A percentile compares a stretch with the other conserved stretches of the same genome.
These are phyloP conservation scores for Sclerodermus sp. DNA, from an alignment of 2,888 invertebrate species.

Conservation along the genomic window DNA sequence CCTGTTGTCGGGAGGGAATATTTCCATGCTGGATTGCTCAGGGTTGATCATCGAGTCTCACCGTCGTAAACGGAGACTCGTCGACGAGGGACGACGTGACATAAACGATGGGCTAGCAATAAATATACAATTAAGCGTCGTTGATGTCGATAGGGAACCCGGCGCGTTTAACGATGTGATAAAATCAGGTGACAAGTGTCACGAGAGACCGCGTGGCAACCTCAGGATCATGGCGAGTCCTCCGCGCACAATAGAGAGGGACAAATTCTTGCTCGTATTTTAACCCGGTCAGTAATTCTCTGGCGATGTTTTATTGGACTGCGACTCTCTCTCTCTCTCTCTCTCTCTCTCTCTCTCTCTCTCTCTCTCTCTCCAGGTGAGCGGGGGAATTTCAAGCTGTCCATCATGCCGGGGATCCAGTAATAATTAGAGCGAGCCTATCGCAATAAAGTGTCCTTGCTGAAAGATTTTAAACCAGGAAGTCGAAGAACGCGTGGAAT, in stretches of 20 bases:
- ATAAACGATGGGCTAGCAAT: constrained; percentile 31
- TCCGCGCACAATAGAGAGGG: constrained; percentile 39
- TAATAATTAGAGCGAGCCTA: constrained; percentile 20
- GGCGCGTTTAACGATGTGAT: constrained; percentile 48
- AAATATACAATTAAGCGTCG: constrained; percentile 48
- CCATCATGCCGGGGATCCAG: background rate
- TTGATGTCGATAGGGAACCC: constrained; percentile 38
- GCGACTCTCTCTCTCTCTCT: no score
- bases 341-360: no score
- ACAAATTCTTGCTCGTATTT: constrained; percentile 34
- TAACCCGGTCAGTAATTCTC: constrained; percentile 26
- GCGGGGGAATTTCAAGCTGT: no score
- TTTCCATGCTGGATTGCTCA: no score
- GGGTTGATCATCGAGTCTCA: no score
- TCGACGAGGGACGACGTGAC: constrained; percentile 13
- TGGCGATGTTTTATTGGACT: constrained; percentile 30
- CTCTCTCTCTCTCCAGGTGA: no score
- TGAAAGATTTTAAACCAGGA: no score
- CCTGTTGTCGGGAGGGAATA: no score
- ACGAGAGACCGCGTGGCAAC: background rate
- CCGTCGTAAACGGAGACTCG: no score
- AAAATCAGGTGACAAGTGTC: constrained; percentile 54
- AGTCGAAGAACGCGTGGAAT: no score
- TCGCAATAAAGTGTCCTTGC: no score
- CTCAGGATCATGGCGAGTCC: constrained; percentile 13